Conservation (phyloP, 1,140 invertebrate genomes). For the Tetragnatha versicolor region DNA sequence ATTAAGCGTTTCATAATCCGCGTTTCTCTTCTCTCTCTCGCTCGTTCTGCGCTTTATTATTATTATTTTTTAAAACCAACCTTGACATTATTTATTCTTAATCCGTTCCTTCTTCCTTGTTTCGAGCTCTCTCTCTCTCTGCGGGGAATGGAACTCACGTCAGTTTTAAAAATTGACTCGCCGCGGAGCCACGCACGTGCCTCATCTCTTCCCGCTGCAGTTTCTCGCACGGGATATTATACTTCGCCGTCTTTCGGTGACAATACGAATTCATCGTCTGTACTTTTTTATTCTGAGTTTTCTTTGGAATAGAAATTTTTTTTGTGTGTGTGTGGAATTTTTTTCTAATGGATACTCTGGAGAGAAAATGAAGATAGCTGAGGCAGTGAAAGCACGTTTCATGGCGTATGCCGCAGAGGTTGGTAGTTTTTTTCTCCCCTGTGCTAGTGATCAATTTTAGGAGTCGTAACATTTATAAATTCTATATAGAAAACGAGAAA, state of each 20-base stretch:
- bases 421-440: background rate
- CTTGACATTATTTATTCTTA: conserved; percentile 3
- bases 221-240: background rate
- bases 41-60: background rate
- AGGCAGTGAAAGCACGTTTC: background rate
- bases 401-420: background rate
- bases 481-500: too few species aligned
- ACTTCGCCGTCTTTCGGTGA: background rate
- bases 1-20: background rate
- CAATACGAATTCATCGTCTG: background rate
- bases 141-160: too few species aligned
- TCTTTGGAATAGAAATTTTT: background rate
- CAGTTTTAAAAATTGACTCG: background rate
- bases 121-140: too few species aligned
- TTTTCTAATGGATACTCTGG: too few species aligned
- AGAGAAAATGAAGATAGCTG: conserved; percentile 8
- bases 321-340: too few species aligned
- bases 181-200: background rate
- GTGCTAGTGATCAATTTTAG: too few species aligned
- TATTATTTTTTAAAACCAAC: background rate
- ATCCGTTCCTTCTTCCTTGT: conserved; percentile 2
- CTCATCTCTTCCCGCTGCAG: background rate
- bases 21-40: background rate
- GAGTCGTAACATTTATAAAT: too few species aligned
- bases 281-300: too few species aligned